Percentiles rank a stretch among this genome's conserved stretches.
Conservation (phyloP, 1,140 invertebrate species). For the Formica selysi region DNA sequence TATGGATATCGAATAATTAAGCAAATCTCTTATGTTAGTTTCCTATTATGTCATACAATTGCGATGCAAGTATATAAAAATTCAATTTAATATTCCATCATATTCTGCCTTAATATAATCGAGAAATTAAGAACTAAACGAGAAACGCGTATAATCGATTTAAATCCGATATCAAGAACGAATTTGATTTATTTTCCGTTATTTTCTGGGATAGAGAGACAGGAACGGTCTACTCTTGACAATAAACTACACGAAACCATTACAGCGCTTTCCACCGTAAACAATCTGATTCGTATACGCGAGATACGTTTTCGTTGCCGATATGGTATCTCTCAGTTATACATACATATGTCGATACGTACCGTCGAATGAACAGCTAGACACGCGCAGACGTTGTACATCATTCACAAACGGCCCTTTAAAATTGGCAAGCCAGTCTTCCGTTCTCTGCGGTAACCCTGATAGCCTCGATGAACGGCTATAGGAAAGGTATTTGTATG, state of each 20-base stretch:
- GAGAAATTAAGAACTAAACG: conserved; percentile 36
- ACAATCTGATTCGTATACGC: conserved; percentile 37
- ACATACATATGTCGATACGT: not conserved
- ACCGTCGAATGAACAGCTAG: conserved; percentile 51
- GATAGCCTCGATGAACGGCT: conserved; percentile 43
- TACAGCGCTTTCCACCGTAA: conserved; percentile 44
- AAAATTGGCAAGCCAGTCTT: conserved; percentile 56
- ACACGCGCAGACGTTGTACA: conserved; percentile 47
- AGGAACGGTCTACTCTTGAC: not conserved
- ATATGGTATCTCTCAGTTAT: not conserved
- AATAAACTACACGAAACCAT: conserved; percentile 57
- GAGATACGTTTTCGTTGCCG: conserved; percentile 44
- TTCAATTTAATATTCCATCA: conserved; percentile 38
- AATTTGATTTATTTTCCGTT: conserved; percentile 48
- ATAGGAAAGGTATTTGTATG: conserved; percentile 65
- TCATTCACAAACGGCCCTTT: conserved; percentile 54
- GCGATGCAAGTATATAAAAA: not conserved
- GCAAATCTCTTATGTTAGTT: not conserved
- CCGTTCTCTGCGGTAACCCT: conserved; percentile 34
- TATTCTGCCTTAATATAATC: conserved; percentile 19
- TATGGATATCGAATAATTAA: conserved; percentile 27
- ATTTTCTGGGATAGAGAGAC: not conserved
- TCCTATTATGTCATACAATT: conserved; percentile 4
- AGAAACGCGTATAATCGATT: conserved; percentile 19
- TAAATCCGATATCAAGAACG: conserved; percentile 27